Percentiles rank a stretch among this genome's conserved stretches.
phyloP scores from a whole-genome alignment of 2,113 vertebrate species.

The Paracanthobrama guichenoti region DNA sequence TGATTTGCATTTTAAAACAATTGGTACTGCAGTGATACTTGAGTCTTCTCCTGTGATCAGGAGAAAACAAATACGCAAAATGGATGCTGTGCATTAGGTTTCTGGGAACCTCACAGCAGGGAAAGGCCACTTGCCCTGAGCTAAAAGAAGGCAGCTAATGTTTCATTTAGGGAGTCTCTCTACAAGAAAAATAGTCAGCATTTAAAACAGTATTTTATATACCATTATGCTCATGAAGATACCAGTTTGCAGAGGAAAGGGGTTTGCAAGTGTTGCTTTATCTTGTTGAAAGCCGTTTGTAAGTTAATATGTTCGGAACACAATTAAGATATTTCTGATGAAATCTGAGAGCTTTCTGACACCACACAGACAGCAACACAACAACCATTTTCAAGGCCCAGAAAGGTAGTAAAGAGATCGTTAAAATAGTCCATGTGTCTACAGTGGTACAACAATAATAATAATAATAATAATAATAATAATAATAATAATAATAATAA shows the following conservation, averaged over 20 bases:
- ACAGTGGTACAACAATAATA: too few relatives aligned
- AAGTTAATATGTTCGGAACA: neutral
- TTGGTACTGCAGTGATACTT: neutral
- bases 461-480: too few relatives aligned
- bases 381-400: too few relatives aligned
- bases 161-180: neutral
- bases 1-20: constrained; percentile 13
- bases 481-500: too few relatives aligned
- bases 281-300: neutral
- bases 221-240: neutral
- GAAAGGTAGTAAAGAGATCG: too few relatives aligned
- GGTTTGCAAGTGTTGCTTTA: neutral
- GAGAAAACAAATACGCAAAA: constrained; percentile 13
- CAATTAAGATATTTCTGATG: too few relatives aligned
- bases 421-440: too few relatives aligned
- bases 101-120: constrained; percentile 21
- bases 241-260: neutral
- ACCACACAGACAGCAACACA: too few relatives aligned
- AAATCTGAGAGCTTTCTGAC: too few relatives aligned
- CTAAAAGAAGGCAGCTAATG: constrained; percentile 7
- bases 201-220: neutral
- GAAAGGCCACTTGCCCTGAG: constrained; percentile 13
- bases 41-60: constrained; percentile 8
- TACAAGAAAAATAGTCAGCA: neutral
- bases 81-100: constrained; percentile 27